A percentile compares a stretch with the other conserved stretches of the same genome.
Conservation (phyloP, 2,113 vertebrate species). For the Psophia crepitans region DNA sequence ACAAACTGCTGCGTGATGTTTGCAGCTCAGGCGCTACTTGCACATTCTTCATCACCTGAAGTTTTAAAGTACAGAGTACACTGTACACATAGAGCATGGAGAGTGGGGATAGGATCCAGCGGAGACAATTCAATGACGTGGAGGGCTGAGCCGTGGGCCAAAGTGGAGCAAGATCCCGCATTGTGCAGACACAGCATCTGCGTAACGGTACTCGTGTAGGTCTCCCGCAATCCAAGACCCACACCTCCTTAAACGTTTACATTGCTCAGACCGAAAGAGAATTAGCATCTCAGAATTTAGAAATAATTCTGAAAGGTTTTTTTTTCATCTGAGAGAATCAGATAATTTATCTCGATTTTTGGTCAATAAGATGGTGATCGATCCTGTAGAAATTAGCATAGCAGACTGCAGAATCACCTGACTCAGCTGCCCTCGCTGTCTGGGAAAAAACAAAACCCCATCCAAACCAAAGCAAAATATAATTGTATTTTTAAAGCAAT, state of each 20-base stretch:
- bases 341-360: neutral
- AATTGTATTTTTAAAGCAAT: neutral
- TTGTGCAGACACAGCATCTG: too few species aligned
- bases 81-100: too few species aligned
- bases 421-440: accelerated
- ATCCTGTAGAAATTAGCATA: accelerated
- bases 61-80: neutral
- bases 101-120: neutral
- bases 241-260: neutral
- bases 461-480: neutral
- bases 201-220: neutral
- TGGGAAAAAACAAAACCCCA: neutral
- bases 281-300: neutral
- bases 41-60: neutral
- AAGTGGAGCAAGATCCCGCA: neutral
- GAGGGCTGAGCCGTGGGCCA: too few species aligned
- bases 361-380: neutral
- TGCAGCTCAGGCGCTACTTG: neutral
- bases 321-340: neutral
- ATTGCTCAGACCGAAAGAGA: neutral
- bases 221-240: neutral
- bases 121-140: accelerated
- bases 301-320: neutral
- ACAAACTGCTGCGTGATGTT: neutral
- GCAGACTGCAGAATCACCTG: neutral